A percentile compares a stretch with the other conserved stretches of the same genome.
Conservation (phyloP, 2,113 vertebrate genomes). For the Helogale parvula region DNA sequence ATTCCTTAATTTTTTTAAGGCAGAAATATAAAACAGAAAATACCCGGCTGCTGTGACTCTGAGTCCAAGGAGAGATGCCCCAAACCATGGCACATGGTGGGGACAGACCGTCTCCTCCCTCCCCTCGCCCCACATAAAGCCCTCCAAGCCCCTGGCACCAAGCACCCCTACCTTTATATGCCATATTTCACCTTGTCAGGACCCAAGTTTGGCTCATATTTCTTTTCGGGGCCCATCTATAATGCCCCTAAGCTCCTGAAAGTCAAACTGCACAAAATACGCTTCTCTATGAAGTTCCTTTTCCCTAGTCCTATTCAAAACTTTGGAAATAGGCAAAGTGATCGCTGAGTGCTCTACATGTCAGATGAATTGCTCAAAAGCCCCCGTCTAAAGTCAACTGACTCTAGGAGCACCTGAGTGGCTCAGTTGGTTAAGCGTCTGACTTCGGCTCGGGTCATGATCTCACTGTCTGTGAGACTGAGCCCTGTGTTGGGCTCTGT, state of each 20-base stretch:
- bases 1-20: not conserved
- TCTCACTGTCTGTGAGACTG: no score
- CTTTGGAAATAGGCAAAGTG: not conserved
- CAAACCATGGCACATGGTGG: not conserved
- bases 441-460: no score
- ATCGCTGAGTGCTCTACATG: no score
- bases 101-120: no score
- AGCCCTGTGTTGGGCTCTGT: no score
- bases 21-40: not conserved
- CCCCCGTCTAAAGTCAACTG: no score
- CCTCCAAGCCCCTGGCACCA: not conserved
- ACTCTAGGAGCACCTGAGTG: no score
- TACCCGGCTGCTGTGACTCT: not conserved
- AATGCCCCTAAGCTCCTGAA: not conserved
- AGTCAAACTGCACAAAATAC: not conserved
- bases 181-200: no score
- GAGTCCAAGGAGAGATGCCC: not conserved
- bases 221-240: not conserved
- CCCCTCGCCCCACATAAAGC: rapidly evolving
- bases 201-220: not conserved
- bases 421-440: no score
- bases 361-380: no score
- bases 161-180: rapidly evolving
- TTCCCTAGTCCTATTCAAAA: not conserved
- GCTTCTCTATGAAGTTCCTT: not conserved